phyloP scores from a whole-genome alignment of 2,888 invertebrate species.

The Eupithecia pulchellata region DNA sequence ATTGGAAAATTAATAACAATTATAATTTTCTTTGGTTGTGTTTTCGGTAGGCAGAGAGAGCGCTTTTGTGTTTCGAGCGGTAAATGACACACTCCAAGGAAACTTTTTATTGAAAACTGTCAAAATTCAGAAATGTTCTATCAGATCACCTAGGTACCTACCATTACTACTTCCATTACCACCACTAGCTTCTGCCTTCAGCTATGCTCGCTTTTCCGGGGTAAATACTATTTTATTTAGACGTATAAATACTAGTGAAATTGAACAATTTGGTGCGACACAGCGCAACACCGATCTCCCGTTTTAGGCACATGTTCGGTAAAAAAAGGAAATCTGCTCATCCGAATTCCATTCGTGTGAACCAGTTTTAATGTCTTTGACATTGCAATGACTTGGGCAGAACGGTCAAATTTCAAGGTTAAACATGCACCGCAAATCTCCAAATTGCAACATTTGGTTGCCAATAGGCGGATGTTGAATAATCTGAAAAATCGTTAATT shows the following conservation, averaged over 20 bases:
- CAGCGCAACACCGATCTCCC: no score
- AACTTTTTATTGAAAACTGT: neutral
- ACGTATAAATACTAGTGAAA: no score
- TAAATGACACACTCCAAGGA: neutral
- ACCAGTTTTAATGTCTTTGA: slow-evolving; percentile 17
- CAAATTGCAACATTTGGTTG: slow-evolving; percentile 6
- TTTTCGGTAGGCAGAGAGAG: neutral
- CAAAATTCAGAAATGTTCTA: neutral
- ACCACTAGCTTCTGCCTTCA: no score
- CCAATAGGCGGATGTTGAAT: neutral
- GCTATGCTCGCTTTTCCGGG: no score
- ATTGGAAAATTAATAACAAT: neutral
- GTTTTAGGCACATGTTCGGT: neutral
- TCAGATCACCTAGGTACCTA: no score
- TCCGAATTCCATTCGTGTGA: slow-evolving; percentile 11
- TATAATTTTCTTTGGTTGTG: neutral
- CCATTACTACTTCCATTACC: no score
- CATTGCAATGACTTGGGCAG: neutral
- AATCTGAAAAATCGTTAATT: neutral
- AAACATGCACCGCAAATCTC: slow-evolving; percentile 6
- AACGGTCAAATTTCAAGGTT: slow-evolving; percentile 11
- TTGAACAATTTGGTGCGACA: no score
- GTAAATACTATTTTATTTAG: no score
- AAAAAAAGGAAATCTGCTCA: slow-evolving; percentile 10
- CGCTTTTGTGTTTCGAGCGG: neutral